Evolutionary conservation across 2,888 invertebrate species (phyloP).

Genomic region (Oeneis ivallda): DNA sequence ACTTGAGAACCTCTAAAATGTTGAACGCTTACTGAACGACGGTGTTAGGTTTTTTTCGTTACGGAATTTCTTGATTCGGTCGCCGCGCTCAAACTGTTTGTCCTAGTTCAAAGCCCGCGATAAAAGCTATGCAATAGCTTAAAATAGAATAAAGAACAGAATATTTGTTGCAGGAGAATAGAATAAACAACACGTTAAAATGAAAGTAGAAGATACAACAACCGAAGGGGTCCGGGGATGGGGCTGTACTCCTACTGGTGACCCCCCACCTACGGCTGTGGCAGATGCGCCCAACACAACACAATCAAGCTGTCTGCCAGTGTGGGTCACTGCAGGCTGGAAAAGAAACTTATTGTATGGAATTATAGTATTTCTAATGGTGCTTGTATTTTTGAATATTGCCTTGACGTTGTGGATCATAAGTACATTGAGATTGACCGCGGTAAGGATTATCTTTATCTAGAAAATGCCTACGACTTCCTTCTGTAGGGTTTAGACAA

Average conservation of each 20-base stretch:
- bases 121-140: too few relatives aligned
- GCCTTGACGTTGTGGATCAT: constrained; percentile 98
- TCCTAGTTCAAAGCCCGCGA: too few relatives aligned
- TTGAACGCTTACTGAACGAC: too few relatives aligned
- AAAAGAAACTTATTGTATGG: constrained; percentile 95
- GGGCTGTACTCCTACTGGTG: constrained; percentile 72
- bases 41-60: too few relatives aligned
- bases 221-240: constrained; percentile 63
- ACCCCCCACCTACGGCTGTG: constrained; percentile 55
- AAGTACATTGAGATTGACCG: constrained; percentile 95
- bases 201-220: constrained; percentile 48
- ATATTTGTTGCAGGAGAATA: constrained; percentile 18
- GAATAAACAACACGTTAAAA: constrained; percentile 15
- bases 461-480: neutral
- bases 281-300: constrained; percentile 42
- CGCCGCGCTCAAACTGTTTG: too few relatives aligned
- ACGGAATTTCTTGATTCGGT: too few relatives aligned
- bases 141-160: too few relatives aligned
- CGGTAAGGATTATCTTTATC: constrained; percentile 83
- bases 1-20: too few relatives aligned
- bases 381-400: constrained; percentile 95
- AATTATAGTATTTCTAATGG: constrained; percentile 90
- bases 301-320: constrained; percentile 54
- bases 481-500: too few relatives aligned
- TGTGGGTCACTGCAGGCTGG: constrained; percentile 86